phyloP scores from a whole-genome alignment of 35 echinoderm and acorn worm genomes.

The Amphiura filiformis region DNA sequence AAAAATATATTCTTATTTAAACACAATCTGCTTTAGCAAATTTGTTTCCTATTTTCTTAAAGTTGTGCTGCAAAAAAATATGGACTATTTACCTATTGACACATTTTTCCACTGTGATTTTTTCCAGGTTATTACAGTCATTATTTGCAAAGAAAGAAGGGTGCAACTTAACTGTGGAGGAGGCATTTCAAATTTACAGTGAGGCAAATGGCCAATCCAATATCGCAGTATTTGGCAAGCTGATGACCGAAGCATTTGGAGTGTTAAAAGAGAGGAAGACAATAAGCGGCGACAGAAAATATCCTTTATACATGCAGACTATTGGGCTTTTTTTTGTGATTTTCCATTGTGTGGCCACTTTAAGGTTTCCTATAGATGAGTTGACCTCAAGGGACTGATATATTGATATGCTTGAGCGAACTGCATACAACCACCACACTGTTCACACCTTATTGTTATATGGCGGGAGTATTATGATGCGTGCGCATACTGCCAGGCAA shows the following conservation, averaged over 20 bases:
- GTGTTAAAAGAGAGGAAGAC: background rate
- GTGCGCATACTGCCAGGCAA: no score
- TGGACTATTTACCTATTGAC: no score
- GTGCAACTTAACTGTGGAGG: background rate
- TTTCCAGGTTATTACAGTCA: background rate
- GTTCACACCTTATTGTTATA: background rate
- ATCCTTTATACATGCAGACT: background rate
- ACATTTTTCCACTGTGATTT: no score
- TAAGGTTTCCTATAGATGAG: background rate
- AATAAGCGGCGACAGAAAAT: background rate
- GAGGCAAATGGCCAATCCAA: background rate
- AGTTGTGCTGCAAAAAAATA: no score
- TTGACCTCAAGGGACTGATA: background rate
- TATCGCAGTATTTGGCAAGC: background rate
- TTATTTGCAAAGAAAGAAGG: background rate
- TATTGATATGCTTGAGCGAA: no score
- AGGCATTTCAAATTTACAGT: background rate
- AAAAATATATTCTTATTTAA: no score
- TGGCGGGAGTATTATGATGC: background rate
- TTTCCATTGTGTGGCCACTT: background rate
- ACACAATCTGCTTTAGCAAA: no score
- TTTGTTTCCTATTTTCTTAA: no score
- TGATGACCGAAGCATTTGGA: background rate
- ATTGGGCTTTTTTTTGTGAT: background rate
- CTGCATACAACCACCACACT: background rate